Conservation (phyloP, 2,888 invertebrate genomes). For the Plemyria rubiginata region DNA sequence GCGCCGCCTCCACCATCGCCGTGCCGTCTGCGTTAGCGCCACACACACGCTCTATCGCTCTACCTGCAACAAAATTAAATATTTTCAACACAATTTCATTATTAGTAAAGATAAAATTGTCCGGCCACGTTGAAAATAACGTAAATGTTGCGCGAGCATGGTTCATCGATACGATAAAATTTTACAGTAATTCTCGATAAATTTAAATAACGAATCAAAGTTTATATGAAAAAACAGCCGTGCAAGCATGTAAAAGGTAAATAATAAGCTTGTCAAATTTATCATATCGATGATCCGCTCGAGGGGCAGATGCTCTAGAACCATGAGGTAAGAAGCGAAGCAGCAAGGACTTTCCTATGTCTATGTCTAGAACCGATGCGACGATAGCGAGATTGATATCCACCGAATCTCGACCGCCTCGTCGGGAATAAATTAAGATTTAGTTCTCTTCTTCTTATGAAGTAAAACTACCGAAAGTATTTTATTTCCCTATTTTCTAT, state of each 20-base stretch:
- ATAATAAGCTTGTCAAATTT: too few relatives aligned
- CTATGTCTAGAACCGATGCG: too few relatives aligned
- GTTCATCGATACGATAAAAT: too few relatives aligned
- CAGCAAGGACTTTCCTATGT: too few relatives aligned
- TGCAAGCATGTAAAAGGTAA: too few relatives aligned
- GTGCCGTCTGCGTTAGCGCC: conserved; percentile 90
- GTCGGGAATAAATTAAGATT: background rate
- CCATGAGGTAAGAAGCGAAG: too few relatives aligned
- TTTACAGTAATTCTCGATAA: too few relatives aligned
- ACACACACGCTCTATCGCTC: conserved; percentile 96
- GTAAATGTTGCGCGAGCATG: background rate
- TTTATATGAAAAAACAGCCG: too few relatives aligned
- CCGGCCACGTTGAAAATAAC: background rate
- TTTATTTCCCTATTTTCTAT: background rate
- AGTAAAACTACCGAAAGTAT: background rate
- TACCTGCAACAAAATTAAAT: conserved; percentile 84
- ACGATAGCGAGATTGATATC: background rate
- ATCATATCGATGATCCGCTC: too few relatives aligned
- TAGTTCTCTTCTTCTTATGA: background rate
- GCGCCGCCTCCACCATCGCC: conserved; percentile 95
- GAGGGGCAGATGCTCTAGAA: too few relatives aligned
- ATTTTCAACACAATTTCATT: background rate
- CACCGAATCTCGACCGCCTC: background rate
- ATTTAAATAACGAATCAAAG: too few relatives aligned
- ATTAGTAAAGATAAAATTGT: background rate